Base-by-base conservation (phyloP, 2,888 invertebrate species). In the Tillus elongatus region DNA sequence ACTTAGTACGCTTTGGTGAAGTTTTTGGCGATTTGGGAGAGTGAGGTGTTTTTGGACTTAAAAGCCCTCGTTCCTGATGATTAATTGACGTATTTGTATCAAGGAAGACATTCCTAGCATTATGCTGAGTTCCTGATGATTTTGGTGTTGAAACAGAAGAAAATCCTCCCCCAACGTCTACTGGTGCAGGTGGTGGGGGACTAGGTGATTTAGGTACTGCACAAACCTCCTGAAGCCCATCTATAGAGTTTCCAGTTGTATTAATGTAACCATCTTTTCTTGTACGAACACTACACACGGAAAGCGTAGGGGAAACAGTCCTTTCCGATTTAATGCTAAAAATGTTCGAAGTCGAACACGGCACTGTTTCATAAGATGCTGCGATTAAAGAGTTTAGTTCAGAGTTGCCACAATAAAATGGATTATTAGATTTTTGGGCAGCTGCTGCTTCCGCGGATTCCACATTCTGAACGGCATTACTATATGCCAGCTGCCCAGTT, bases 151-250 rank as follows among this genome's bases (percentile, higher is more conserved):
- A 13, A 16, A 41, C 43, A 37, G 54, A 50, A 30, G 65, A 59
- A 60, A 77, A 73, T 43, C 67, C 53, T 49, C 70, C 64, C 32
- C 65, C 64, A 15, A 73, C 72, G 58, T 83, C 82, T 39, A 76
- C 76, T 1, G 87, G 86, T 0, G 87, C 86, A 14, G 87, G 87
- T 2, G 87, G 87, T 2, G 86, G 86, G 2, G 86, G 86, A 58
- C 82, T 82, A 1, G 81, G 78, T 14, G 79, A 77, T 39, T 52
- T 41, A 19, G 38, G 12, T 31, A 34, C 12, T 33, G 36, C 8
- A 28, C 35, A 6, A 16, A 33, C 13, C 35, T 42, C 39, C 32
- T 42, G 13, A 36, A 42, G 37, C 12, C 41, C 36, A 14, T 45
- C 46, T n/a, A 39, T 40, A 39, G 36, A 15, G 3, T 71, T 62